Base-by-base conservation (phyloP, 1,140 invertebrate genomes). In the Gryllus bimaculatus region DNA sequence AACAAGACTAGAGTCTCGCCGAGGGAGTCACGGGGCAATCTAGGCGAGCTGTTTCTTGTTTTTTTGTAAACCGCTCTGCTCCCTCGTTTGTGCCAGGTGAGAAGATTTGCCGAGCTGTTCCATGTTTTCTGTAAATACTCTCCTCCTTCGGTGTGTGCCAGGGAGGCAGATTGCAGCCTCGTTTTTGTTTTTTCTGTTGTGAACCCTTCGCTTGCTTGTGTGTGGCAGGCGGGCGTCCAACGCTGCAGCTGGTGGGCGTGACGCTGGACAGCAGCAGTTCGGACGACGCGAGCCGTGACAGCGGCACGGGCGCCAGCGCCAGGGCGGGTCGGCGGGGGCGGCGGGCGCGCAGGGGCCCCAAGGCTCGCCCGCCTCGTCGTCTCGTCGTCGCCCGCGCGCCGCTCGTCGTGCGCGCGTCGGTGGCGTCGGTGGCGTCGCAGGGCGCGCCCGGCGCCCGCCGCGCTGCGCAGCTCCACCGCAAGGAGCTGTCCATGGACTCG, bases 401-500 rank as follows among this genome's bases (percentile, higher is more conserved):
- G 1, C n/a, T 21, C 66, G 54, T 49, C 26, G 39, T 73, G 48
- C 39, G n/a, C 66, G 18, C 48, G 48, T 66, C 48, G 66, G 21
- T 15, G 48, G 21, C 8, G 48, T 26, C 12, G 26, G 66, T 79
- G 78, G 8, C 49, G 76, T 39, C 79, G 73, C n/a, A 8, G 18
- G 18, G 26, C 18, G 8, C 49, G 47, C 18, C n/a, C 48, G 49
- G 15, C n/a, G 54, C 8, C 49, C 48, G 26, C 26, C 26, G 26
- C 26, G 26, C 26, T 39, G 26, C 26, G 26, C 26, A 39, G 26
- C 26, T n/a, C n/a, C 26, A 39, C 26, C 26, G 26, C 26, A 15
- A 78, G 15, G 79, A 80, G n/a, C 47, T 74, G 26, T 79, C 79
- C 74, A 76, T 79, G 74, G 79, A 79, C 75, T 79, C 79, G 4